These are phyloP conservation scores for Sinohyriopsis cumingii DNA, from an alignment of 2,888 invertebrate species.

Conservation along the genomic window DNA sequence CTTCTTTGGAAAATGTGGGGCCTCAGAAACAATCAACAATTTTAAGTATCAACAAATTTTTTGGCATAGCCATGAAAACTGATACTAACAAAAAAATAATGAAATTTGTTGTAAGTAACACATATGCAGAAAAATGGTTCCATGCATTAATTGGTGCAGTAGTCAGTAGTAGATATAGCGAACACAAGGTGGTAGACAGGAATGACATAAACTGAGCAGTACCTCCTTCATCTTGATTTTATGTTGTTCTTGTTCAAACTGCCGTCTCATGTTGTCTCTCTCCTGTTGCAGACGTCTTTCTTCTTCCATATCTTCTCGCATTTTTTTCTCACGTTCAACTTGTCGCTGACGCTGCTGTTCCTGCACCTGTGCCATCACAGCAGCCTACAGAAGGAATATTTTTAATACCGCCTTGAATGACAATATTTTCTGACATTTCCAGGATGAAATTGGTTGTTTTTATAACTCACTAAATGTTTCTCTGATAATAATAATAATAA, in stretches of 20 bases:
- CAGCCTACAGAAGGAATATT: slow-evolving; percentile 38
- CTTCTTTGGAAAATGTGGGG: no score
- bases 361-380: slow-evolving; percentile 77
- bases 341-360: slow-evolving; percentile 84
- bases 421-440: neutral
- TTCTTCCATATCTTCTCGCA: slow-evolving; percentile 86
- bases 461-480: no score
- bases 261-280: slow-evolving; percentile 80
- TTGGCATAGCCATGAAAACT: no score
- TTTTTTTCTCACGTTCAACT: slow-evolving; percentile 83
- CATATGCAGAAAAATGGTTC: no score
- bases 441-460: no score
- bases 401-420: neutral
- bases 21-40: no score
- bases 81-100: no score
- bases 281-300: slow-evolving; percentile 84
- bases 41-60: no score
- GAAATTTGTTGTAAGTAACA: no score
- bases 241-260: slow-evolving; percentile 82
- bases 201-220: neutral
- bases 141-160: neutral
- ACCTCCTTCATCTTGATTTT: slow-evolving; percentile 62
- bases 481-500: no score
- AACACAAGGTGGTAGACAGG: neutral
- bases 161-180: neutral